These are phyloP conservation scores for Sebastes diploproa DNA, from an alignment of 2,797 vertebrate genomes.

Conservation along the genomic window DNA sequence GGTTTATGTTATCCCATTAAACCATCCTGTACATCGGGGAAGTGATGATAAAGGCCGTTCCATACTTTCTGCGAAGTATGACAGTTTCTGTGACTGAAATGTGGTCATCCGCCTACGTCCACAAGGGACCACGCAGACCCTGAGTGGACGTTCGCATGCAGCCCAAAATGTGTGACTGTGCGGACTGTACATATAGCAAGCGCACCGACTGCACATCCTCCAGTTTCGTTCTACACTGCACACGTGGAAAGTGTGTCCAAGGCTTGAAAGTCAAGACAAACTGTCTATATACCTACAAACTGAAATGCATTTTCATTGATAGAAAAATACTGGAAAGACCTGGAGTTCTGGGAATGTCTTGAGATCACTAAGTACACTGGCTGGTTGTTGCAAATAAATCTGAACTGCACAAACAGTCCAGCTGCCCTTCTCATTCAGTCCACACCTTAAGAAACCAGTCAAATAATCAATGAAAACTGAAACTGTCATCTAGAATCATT, in stretches of 20 bases:
- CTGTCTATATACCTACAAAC: too few relatives aligned
- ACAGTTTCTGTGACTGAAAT: too few relatives aligned
- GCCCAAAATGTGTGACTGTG: too few relatives aligned
- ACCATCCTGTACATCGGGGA: not conserved
- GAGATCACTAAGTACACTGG: not conserved
- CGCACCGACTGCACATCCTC: too few relatives aligned
- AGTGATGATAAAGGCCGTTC: not conserved
- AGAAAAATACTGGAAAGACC: not conserved
- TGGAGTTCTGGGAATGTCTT: not conserved
- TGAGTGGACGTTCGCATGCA: too few relatives aligned
- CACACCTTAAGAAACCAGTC: not conserved
- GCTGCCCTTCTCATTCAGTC: not conserved
- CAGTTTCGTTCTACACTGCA: too few relatives aligned
- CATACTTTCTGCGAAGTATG: not conserved
- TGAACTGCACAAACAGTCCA: not conserved
- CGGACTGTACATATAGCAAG: too few relatives aligned
- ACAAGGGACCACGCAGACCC: too few relatives aligned
- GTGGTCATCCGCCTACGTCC: too few relatives aligned
- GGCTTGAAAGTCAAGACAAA: too few relatives aligned
- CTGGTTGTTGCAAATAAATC: not conserved
- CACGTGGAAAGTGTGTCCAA: too few relatives aligned
- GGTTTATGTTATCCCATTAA: not conserved
- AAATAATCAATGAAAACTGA: not conserved
- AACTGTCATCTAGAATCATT: not conserved
- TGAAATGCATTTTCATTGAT: not conserved